Base-by-base conservation (phyloP, 1,140 invertebrate species). In the Trachymyrmex cornetzi region DNA sequence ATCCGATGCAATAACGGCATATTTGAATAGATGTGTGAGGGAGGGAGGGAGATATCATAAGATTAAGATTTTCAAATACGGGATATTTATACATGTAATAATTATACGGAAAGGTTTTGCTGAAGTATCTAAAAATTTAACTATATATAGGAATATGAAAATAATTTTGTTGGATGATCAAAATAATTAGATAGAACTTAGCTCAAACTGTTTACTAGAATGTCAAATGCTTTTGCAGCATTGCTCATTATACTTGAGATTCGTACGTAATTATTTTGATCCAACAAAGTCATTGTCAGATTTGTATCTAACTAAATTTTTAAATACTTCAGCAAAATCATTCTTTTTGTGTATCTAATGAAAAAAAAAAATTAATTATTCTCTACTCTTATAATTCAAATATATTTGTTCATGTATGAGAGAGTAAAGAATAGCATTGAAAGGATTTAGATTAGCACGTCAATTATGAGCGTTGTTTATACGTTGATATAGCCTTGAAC, bases 401-500 rank as follows among this genome's bases (percentile, higher is more conserved):
- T 7, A 3, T 72, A 50, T 72, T n/a, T 53, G 12, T 50, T 0
- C 11, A 38, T 2, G 6, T 11, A n/a, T 55, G 9, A n/a, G 27
- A 34, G 12, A 12, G 0, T 16, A 38, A 59, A 9, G 9, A 38
- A 55, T 12, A 34, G 14, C 22, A 11, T 82, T 38, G 3, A 22
- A 66, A 53, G 5, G 1, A 22, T n/a, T 71, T 57, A 34, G 22
- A 50, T 50, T 11, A 22, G 12, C 27, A 14, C 12, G n/a, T 50
- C 53, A 27, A 3, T 44, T 50, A 24, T 50, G n/a, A 67, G 24
- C 7, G n/a, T 66, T 64, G 48, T n/a, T 55, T 55, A 79, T 30
- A 24, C 53, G 19, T 48, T 34, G 64, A 57, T 9, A 85, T 88
- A 81, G 61, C 88, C 88, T 91, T 90, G 85, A 88, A 90, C 77